Percentiles rank a stretch among this genome's conserved stretches.
Conservation (phyloP, 2,797 vertebrate genomes). For the Sarcoramphus papa region DNA sequence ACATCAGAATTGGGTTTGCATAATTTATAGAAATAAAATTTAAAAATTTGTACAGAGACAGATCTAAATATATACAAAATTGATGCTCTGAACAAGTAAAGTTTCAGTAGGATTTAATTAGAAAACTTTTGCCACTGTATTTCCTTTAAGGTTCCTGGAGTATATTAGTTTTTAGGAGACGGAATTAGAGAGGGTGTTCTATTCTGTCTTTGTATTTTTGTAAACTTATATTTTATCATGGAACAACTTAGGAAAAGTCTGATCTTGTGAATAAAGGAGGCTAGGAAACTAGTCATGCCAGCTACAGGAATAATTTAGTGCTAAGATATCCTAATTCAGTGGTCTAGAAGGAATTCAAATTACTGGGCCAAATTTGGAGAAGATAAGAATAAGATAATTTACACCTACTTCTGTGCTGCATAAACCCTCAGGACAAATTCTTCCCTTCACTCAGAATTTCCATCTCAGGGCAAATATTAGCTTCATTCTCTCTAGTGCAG, state of each 20-base stretch:
- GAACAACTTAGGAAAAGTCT: not conserved
- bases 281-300: not conserved
- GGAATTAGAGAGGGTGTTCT: not conserved
- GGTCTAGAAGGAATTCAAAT: conserved; percentile 7
- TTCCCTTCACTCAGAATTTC: not conserved
- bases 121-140: not conserved
- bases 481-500: not conserved
- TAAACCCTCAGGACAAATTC: conserved; percentile 22
- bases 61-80: not conserved
- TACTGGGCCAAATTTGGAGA: not conserved
- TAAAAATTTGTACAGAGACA: not conserved
- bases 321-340: not conserved
- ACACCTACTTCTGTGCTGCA: not conserved
- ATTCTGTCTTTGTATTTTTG: not conserved
- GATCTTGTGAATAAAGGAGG: not conserved
- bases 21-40: not conserved
- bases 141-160: not conserved
- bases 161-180: not conserved
- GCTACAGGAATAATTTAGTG: not conserved
- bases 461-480: not conserved
- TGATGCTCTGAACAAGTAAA: not conserved
- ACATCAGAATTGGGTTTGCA: not conserved
- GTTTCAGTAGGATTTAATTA: not conserved
- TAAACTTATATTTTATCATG: not conserved
- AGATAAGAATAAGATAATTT: conserved; percentile 29